These are phyloP conservation scores for Colius striatus DNA, from an alignment of 2,113 vertebrate genomes.

Conservation along the genomic window DNA sequence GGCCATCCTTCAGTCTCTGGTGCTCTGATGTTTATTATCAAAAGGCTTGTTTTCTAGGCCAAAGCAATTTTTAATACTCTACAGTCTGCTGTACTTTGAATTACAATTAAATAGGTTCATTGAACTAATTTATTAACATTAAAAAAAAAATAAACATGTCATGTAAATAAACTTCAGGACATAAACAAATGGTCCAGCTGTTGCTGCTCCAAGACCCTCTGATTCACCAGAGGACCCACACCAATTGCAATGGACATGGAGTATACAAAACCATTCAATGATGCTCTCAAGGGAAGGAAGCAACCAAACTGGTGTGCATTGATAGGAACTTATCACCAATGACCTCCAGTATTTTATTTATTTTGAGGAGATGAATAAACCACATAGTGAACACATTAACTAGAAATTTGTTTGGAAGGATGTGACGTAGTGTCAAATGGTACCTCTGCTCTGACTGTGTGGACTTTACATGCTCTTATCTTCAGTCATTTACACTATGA, in stretches of 20 bases:
- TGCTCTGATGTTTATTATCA: slow-evolving; percentile 6
- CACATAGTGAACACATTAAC: neutral
- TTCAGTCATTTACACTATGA: neutral
- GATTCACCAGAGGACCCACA: neutral
- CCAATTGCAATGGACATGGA: neutral
- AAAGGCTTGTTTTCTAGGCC: slow-evolving; percentile 2
- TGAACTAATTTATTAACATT: neutral
- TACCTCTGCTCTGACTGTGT: neutral
- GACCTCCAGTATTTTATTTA: neutral
- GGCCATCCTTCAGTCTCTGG: neutral
- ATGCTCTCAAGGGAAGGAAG: neutral
- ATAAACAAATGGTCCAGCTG: neutral
- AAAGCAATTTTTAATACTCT: neutral
- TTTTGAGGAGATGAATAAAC: neutral
- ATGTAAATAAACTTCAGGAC: neutral
- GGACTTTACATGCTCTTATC: neutral
- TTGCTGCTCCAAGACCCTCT: neutral
- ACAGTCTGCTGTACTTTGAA: neutral
- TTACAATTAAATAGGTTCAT: neutral
- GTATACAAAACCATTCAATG: neutral
- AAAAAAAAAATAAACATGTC: neutral
- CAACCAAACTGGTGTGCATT: neutral
- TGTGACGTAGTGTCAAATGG: accelerated
- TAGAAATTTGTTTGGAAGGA: neutral
- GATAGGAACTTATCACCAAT: neutral